A percentile compares a stretch with the other conserved stretches of the same genome.
These are phyloP conservation scores for Cariama cristata DNA, from an alignment of 2,113 vertebrate species.

Conservation along the genomic window DNA sequence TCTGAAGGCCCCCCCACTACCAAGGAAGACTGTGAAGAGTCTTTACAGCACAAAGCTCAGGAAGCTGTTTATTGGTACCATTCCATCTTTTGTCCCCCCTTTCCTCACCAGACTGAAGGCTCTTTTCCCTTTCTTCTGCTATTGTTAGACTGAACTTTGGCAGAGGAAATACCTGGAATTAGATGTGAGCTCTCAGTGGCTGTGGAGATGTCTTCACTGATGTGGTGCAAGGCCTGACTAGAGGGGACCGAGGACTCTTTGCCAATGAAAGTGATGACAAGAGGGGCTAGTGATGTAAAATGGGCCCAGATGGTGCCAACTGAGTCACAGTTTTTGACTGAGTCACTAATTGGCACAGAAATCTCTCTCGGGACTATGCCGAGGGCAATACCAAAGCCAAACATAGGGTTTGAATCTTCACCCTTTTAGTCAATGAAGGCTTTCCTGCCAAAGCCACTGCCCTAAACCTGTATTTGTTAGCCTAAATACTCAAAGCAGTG, in stretches of 20 bases:
- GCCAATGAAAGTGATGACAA: background rate
- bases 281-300: conserved; percentile 26
- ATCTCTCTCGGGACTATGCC: background rate
- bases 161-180: conserved; percentile 10
- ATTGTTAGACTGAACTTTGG: background rate
- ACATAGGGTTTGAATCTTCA: background rate
- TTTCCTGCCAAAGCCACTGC: background rate
- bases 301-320: background rate
- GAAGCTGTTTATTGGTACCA: background rate
- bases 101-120: background rate
- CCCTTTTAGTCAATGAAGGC: background rate
- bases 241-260: background rate
- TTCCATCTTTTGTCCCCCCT: background rate
- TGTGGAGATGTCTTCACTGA: background rate
- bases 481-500: background rate
- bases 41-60: background rate
- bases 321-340: conserved; percentile 11
- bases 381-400: conserved; percentile 1
- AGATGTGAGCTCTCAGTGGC: background rate
- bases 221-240: background rate
- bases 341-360: background rate
- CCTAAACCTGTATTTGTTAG: background rate
- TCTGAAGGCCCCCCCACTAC: background rate
- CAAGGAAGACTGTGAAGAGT: background rate
- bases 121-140: background rate